These are phyloP conservation scores for Tubulanus polymorphus DNA, from an alignment of 2,888 invertebrate genomes.

Conservation along the genomic window DNA sequence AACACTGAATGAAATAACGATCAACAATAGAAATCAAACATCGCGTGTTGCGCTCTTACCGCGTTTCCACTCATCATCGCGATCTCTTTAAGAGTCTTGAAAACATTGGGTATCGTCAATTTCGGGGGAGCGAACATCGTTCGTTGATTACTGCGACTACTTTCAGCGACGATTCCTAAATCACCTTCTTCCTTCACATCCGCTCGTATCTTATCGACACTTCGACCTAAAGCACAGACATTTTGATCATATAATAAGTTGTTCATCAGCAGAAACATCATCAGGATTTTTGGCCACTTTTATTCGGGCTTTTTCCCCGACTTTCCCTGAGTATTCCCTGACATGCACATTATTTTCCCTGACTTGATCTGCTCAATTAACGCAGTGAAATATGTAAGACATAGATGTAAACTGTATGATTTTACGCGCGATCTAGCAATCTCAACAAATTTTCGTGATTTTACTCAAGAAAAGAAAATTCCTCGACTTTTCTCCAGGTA, in stretches of 20 bases:
- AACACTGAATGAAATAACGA: background rate
- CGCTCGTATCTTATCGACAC: slow-evolving; percentile 74
- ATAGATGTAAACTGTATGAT: no score
- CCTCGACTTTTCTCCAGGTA: no score
- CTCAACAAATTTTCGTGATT: no score
- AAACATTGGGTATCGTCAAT: slow-evolving; percentile 71
- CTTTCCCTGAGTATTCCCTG: slow-evolving; percentile 10
- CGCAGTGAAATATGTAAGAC: no score
- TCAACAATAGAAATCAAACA: slow-evolving; percentile 1
- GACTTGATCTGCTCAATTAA: no score
- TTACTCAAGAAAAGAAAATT: no score
- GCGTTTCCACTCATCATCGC: slow-evolving; percentile 78
- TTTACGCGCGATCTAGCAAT: no score
- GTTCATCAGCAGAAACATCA: no score
- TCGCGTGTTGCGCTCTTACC: slow-evolving; percentile 53
- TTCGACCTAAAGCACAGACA: slow-evolving; percentile 56
- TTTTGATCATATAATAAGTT: no score
- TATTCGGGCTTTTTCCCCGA: background rate
- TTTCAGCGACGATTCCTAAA: slow-evolving; percentile 83
- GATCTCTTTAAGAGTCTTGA: slow-evolving; percentile 78
- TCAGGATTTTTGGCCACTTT: no score
- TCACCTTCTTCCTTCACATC: slow-evolving; percentile 75
- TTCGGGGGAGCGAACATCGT: slow-evolving; percentile 83
- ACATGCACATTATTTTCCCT: no score
- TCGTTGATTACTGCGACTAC: slow-evolving; percentile 65